These are phyloP conservation scores for Invenusta paracnida DNA, from an alignment of 2,888 invertebrate genomes.

Conservation along the genomic window DNA sequence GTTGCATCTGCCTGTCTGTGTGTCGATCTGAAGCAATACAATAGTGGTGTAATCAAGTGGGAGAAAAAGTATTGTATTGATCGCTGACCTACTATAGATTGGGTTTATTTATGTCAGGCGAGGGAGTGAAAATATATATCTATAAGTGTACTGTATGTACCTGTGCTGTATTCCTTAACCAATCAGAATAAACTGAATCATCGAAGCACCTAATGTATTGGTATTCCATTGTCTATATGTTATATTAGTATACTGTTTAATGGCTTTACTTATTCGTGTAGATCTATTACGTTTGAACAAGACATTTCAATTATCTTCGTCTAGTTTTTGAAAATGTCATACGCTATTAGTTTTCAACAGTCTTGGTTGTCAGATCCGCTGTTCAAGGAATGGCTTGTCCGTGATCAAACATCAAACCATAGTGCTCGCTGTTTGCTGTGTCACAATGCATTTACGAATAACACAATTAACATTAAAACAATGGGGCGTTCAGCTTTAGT, in stretches of 20 bases:
- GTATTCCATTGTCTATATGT: not conserved
- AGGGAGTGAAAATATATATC: too few relatives aligned
- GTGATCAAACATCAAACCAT: not conserved
- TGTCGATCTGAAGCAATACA: too few relatives aligned
- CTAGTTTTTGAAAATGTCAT: not conserved
- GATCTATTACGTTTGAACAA: not conserved
- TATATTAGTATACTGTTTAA: not conserved
- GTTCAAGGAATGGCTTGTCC: not conserved
- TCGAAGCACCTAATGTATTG: not conserved
- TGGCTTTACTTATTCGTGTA: not conserved
- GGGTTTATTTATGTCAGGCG: too few relatives aligned
- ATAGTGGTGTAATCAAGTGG: too few relatives aligned
- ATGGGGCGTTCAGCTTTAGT: not conserved
- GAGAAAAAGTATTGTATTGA: too few relatives aligned
- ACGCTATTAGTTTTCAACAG: not conserved
- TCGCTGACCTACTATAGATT: too few relatives aligned
- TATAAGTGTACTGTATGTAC: too few relatives aligned
- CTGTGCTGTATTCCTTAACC: too few relatives aligned
- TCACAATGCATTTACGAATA: not conserved
- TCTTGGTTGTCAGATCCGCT: not conserved
- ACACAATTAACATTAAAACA: slow-evolving; percentile 1
- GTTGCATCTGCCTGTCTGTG: too few relatives aligned
- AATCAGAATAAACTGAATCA: not conserved
- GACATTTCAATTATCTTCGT: not conserved
- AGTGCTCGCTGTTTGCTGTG: not conserved